Evolutionary conservation across 2,113 vertebrate species (phyloP).

Genomic region (Phalacrocorax pelagicus): DNA sequence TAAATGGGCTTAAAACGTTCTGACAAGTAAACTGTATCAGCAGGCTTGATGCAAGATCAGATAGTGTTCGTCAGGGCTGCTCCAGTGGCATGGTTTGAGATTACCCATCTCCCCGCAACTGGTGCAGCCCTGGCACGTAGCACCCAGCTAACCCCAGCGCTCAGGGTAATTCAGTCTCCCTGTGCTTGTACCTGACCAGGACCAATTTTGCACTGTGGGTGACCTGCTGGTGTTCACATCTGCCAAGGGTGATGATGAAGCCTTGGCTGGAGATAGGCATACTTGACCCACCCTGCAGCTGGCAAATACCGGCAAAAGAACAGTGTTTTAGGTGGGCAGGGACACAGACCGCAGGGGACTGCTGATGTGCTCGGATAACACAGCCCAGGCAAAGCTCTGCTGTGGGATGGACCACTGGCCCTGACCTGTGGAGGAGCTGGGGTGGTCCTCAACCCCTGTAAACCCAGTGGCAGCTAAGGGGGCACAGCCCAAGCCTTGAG

Average conservation of each 20-base stretch:
- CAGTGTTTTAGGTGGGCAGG: not conserved
- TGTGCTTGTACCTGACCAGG: not conserved
- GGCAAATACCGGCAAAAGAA: not conserved
- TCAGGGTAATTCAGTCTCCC: not conserved
- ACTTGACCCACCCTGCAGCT: not conserved
- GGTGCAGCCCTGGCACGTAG: not conserved
- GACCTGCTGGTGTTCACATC: not conserved
- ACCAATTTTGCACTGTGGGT: not conserved
- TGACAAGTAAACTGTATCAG: not conserved
- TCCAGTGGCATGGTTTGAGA: not conserved
- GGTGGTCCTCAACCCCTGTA: not conserved
- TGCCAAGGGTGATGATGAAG: not conserved
- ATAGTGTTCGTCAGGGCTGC: constrained; percentile 15
- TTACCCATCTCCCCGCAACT: not conserved
- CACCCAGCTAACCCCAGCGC: not conserved
- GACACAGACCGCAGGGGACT: not conserved
- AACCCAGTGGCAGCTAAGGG: not conserved
- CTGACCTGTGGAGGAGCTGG: not conserved
- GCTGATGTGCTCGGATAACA: rapidly evolving
- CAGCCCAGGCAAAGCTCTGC: not conserved
- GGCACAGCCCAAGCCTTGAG: not conserved
- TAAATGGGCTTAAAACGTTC: not conserved
- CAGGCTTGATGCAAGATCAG: not conserved
- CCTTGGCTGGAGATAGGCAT: not conserved
- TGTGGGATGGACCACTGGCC: not conserved